A percentile compares a stretch with the other conserved stretches of the same genome.
These are phyloP conservation scores for Phasia obesa DNA, from an alignment of 2,888 invertebrate genomes.

Conservation along the genomic window DNA sequence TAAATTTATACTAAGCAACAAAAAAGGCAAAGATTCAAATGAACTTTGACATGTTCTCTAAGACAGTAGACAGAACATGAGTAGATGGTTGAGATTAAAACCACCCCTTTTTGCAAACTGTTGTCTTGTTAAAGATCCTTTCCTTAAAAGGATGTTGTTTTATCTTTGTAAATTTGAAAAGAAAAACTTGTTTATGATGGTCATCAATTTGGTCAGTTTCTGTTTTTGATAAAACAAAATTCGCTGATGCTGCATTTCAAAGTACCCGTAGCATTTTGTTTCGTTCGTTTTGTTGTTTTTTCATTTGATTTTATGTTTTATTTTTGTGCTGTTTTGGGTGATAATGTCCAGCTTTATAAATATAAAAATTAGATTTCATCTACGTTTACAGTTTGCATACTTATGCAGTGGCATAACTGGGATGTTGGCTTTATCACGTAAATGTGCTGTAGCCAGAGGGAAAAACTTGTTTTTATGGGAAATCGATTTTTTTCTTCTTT, in stretches of 20 bases:
- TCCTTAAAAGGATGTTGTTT: conserved; percentile 11
- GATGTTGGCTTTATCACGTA: neutral
- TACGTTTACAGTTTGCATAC: conserved; percentile 31
- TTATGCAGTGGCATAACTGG: conserved; percentile 17
- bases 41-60: conserved; percentile 67
- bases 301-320: neutral
- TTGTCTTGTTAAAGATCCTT: conserved; percentile 2
- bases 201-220: conserved; percentile 54
- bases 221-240: conserved; percentile 1
- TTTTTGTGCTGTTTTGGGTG: conserved; percentile 39
- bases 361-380: conserved; percentile 21
- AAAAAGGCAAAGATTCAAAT: conserved; percentile 50
- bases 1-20: too few species aligned
- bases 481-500: neutral
- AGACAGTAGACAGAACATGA: conserved; percentile 27
- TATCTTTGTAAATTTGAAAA: neutral
- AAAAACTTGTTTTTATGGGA: conserved; percentile 53
- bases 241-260: conserved; percentile 61
- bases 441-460: neutral
- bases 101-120: conserved; percentile 19
- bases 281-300: conserved; percentile 9
- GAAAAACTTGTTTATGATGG: conserved; percentile 53
- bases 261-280: conserved; percentile 61
- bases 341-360: conserved; percentile 65
- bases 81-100: conserved; percentile 45